Conservation (phyloP, 2,888 invertebrate genomes). For the Epirrhoe alternata region DNA sequence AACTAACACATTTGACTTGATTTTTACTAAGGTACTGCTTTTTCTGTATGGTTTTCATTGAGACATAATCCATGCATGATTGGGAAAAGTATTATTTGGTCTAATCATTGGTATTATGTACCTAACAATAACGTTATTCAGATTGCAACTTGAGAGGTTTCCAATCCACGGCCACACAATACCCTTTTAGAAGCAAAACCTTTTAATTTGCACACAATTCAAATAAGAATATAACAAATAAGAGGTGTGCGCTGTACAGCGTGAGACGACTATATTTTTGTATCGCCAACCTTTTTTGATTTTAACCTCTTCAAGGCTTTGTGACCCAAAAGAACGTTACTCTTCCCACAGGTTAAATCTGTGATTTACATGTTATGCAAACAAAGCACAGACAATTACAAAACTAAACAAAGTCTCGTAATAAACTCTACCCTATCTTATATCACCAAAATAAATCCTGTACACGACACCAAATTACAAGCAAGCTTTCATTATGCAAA, state of each 20-base stretch:
- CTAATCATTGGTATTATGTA: not conserved
- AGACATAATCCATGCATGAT: no score
- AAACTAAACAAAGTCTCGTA: not conserved
- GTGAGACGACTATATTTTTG: no score
- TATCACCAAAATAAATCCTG: constrained; percentile 29
- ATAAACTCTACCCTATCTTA: constrained; percentile 5
- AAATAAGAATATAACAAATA: not conserved
- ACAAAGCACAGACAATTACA: not conserved
- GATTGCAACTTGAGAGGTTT: not conserved
- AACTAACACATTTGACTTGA: no score
- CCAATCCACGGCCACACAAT: not conserved
- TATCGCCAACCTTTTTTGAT: no score
- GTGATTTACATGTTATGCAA: not conserved
- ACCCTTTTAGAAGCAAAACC: not conserved
- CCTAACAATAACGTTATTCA: not conserved
- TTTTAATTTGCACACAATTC: not conserved
- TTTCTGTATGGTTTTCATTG: no score
- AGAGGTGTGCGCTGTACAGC: no score
- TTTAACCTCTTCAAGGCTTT: no score
- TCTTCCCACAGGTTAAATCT: no score
- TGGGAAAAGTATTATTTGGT: no score
- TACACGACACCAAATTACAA: constrained; percentile 32
- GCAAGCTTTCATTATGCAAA: constrained; percentile 41
- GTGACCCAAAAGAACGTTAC: no score
- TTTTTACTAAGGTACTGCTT: no score